Conservation (phyloP, 2,113 vertebrate species). For the Syngnathus scovelli region DNA sequence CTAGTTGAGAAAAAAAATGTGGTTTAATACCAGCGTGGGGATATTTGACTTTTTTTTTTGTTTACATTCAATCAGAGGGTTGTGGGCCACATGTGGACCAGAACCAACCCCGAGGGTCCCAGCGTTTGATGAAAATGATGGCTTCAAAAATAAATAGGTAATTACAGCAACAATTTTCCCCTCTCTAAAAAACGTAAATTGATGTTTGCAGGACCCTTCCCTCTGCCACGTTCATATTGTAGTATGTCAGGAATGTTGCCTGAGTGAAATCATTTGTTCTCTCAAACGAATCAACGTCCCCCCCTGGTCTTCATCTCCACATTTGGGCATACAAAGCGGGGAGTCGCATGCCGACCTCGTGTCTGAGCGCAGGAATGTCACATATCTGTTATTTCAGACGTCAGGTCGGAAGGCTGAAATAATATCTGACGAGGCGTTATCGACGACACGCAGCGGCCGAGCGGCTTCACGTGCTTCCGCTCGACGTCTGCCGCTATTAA, state of each 20-base stretch:
- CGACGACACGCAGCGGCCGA: constrained; percentile 16
- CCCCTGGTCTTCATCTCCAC: constrained; percentile 12
- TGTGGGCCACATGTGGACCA: no score
- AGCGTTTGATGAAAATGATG: no score
- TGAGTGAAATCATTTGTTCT: constrained; percentile 27
- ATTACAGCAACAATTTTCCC: neutral
- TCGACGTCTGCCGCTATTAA: neutral
- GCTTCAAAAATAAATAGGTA: no score
- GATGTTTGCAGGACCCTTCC: neutral
- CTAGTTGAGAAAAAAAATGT: neutral
- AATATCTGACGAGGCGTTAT: constrained; percentile 15
- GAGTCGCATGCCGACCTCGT: constrained; percentile 16
- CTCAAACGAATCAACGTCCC: constrained; percentile 27
- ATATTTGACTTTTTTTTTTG: no score
- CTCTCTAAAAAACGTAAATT: neutral
- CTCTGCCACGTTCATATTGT: neutral
- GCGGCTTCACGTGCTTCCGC: constrained; percentile 10
- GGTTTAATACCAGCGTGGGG: neutral
- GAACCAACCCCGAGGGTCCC: no score
- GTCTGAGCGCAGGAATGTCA: constrained; percentile 24
- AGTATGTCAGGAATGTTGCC: constrained; percentile 35
- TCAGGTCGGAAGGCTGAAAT: constrained; percentile 22
- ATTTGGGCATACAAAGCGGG: constrained; percentile 18
- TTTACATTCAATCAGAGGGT: no score
- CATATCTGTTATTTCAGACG: constrained; percentile 24